Base-by-base conservation (phyloP, 1,140 invertebrate genomes). In the Drosophila lowei region DNA sequence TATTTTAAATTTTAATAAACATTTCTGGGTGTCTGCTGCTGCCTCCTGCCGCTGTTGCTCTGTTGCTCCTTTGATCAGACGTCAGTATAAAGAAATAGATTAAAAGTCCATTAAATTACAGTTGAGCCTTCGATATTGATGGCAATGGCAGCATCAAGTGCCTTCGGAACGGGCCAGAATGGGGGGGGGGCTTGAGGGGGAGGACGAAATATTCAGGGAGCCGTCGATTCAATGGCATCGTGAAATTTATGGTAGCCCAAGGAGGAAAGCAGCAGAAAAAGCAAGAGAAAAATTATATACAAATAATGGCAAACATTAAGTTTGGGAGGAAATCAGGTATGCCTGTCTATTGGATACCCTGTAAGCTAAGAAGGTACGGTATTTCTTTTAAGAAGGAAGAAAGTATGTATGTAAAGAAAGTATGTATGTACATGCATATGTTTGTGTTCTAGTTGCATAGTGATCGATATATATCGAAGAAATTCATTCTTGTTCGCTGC, bases 101-200 rank as follows among this genome's bases (percentile, higher is more conserved):
- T 85, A 81, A 85, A 85, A 81, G 83, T 74, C 81, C 83, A 86
- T 85, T 67, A 86, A 86, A 86, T 77, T 77, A 77, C 64, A 63
- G 77, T 86, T 54, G 46, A 67, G 73, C 68, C 64, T 44, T 18
- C 47, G 16, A 85, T 71, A 86, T 86, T 70, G 79, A 80, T 73
- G 77, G 47, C 68, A 81, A 62, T 74, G 76, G 44, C 60, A 65
- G 68, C 34, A 13, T 68, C 52, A 66, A 79, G 49, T 72, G 67
- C 63, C 64, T 43, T 56, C 23, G 62, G 63, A 72, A 49, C 15
- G 63, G 64, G 65, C 54, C 48, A 65, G 4, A 63, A 48, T 57
- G 57, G 65, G 28, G 46, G 34, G 28, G 34, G 4, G 5, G 5
- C 9, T 1, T 38, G 34, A 5, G 23, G 23, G 23, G 23, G 0